phyloP scores from a whole-genome alignment of 2,888 invertebrate genomes.

The Thymelicus acteon region DNA sequence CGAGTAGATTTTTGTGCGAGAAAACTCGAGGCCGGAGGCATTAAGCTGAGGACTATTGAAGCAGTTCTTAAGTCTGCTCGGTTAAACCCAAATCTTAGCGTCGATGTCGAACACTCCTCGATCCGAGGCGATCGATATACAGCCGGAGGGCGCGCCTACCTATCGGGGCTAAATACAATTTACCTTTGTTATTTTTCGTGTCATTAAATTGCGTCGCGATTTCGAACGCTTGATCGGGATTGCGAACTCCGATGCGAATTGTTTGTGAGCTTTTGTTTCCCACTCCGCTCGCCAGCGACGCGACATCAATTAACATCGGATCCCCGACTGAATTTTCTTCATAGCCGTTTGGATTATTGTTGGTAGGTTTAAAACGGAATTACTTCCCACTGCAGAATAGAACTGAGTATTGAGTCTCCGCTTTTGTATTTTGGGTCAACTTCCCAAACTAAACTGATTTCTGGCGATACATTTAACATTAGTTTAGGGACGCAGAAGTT shows the following conservation, averaged over 20 bases:
- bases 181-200: constrained; percentile 85
- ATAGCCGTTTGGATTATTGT: constrained; percentile 67
- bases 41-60: constrained; percentile 62
- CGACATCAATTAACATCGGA: constrained; percentile 83
- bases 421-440: constrained; percentile 46
- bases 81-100: constrained; percentile 67
- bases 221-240: constrained; percentile 81
- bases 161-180: constrained; percentile 82
- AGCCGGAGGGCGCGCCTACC: constrained; percentile 70
- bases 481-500: constrained; percentile 42
- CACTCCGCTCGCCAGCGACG: constrained; percentile 76
- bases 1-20: constrained; percentile 59
- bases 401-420: constrained; percentile 51
- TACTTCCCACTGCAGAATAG: constrained; percentile 55
- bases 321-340: constrained; percentile 78
- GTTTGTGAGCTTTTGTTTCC: constrained; percentile 84
- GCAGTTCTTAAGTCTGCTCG: constrained; percentile 72
- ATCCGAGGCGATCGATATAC: constrained; percentile 71
- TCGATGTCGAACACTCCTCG: constrained; percentile 65
- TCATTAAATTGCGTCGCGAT: constrained; percentile 85
- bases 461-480: constrained; percentile 32
- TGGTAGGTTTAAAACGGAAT: constrained; percentile 69
- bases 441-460: constrained; percentile 30
- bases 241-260: constrained; percentile 83
- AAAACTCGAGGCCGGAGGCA: constrained; percentile 53